Conservation (phyloP, 2,113 vertebrate genomes). For the Uropsilus gracilis region DNA sequence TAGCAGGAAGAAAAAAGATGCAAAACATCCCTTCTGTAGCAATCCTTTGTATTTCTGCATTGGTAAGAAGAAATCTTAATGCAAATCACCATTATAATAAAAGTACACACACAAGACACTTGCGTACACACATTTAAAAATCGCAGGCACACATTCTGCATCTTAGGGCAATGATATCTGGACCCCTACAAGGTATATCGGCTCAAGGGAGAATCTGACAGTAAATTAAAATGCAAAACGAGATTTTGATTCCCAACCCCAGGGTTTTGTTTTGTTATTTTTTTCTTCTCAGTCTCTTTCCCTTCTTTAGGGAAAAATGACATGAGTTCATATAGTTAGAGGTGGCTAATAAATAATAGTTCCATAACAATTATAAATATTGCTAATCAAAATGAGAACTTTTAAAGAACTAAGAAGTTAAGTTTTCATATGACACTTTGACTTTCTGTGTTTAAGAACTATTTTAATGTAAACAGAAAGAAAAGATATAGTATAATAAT, state of each 20-base stretch:
- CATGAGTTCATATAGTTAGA: background rate
- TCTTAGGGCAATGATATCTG: background rate
- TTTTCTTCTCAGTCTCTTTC: background rate
- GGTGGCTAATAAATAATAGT: background rate
- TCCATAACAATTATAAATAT: background rate
- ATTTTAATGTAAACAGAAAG: background rate
- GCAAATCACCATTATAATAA: background rate
- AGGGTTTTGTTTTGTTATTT: background rate
- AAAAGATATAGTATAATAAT: background rate
- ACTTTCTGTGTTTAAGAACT: background rate
- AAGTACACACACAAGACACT: background rate
- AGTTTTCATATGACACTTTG: background rate
- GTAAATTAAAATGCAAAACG: background rate
- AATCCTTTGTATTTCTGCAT: background rate
- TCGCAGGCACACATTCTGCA: background rate
- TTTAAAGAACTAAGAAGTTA: background rate
- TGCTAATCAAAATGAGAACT: background rate
- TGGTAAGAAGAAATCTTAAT: background rate
- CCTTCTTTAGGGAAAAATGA: background rate
- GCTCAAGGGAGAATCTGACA: background rate
- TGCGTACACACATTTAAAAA: background rate
- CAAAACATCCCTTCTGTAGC: background rate
- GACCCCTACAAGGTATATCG: background rate
- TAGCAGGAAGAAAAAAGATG: background rate
- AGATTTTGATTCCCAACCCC: background rate